A percentile compares a stretch with the other conserved stretches of the same genome.
These are phyloP conservation scores for Rhipidura dahli DNA, from an alignment of 2,113 vertebrate genomes.

Conservation along the genomic window DNA sequence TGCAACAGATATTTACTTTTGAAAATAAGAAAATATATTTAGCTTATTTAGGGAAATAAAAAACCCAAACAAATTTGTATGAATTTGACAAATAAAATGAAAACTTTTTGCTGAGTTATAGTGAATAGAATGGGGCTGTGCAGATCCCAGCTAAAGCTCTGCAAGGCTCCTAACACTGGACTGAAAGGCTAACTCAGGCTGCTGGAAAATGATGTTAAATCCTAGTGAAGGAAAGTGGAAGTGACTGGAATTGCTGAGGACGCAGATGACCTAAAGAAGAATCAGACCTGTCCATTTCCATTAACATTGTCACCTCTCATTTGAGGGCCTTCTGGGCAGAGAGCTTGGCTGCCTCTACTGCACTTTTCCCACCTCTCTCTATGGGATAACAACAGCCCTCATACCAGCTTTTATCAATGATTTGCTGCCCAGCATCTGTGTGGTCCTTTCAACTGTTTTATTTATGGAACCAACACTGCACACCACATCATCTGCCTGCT, in stretches of 20 bases:
- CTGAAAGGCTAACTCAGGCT: neutral
- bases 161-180: neutral
- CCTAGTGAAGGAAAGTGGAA: constrained; percentile 38
- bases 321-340: neutral
- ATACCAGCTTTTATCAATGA: neutral
- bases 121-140: neutral
- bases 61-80: neutral
- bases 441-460: neutral
- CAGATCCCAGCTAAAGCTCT: neutral
- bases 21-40: neutral
- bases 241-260: constrained; percentile 14
- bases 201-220: constrained; percentile 39
- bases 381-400: neutral
- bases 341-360: neutral
- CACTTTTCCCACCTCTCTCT: neutral
- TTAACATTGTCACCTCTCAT: neutral
- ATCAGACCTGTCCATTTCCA: constrained; percentile 23
- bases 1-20: neutral
- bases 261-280: constrained; percentile 20
- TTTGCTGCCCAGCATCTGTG: neutral
- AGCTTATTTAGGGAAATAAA: neutral
- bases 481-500: accelerated
- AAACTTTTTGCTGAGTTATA: neutral
- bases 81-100: neutral
- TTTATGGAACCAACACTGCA: neutral